Percentiles rank a stretch among this genome's conserved stretches.
Evolutionary conservation across 2,888 invertebrate species (phyloP).

Genomic region (Archips crataeganus): DNA sequence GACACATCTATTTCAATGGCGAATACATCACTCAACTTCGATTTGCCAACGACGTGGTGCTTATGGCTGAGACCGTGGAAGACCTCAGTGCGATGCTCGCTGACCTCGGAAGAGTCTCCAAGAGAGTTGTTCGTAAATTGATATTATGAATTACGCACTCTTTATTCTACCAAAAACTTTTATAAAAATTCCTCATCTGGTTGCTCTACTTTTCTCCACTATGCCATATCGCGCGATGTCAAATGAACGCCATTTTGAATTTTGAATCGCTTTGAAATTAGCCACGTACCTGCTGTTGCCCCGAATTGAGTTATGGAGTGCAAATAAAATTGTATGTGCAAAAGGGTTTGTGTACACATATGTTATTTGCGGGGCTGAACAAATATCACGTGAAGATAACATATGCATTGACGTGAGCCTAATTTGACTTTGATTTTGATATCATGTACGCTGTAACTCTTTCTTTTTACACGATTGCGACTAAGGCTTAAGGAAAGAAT

Average conservation of each 20-base stretch:
- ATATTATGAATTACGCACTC: too few relatives aligned
- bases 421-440: conserved; percentile 4
- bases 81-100: too few relatives aligned
- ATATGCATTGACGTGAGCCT: neutral
- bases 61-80: too few relatives aligned
- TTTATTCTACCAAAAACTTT: too few relatives aligned
- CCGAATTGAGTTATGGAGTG: conserved; percentile 26
- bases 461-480: too few relatives aligned
- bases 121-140: too few relatives aligned
- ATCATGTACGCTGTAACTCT: too few relatives aligned
- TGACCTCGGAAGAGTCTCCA: too few relatives aligned
- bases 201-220: neutral
- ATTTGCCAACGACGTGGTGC: too few relatives aligned
- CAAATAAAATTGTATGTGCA: conserved; percentile 27
- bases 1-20: too few relatives aligned
- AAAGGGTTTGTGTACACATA: conserved; percentile 27
- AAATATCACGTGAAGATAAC: conserved; percentile 12
- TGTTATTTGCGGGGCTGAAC: conserved; percentile 31
- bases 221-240: neutral
- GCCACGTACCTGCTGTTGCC: conserved; percentile 12
- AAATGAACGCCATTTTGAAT: conserved; percentile 3
- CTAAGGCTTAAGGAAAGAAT: too few relatives aligned
- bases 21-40: too few relatives aligned
- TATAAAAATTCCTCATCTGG: neutral
- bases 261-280: conserved; percentile 5